Base-by-base conservation (phyloP, 2,888 invertebrate genomes). In the Muschampia plurimacula region DNA sequence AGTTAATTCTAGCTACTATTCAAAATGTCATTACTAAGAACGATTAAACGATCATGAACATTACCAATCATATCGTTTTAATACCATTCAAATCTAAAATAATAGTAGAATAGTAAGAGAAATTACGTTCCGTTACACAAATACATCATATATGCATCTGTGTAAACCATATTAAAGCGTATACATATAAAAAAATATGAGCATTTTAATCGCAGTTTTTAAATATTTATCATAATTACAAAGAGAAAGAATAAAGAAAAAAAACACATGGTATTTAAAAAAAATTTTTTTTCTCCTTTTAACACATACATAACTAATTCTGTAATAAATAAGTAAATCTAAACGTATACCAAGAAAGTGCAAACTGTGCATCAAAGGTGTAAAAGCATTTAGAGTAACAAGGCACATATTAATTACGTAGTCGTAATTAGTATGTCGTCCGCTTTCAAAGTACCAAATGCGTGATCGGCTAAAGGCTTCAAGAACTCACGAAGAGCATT, bases 401-500 rank as follows among this genome's bases (percentile, higher is more conserved):
- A 41, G 10, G 41, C 41, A 10, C 41, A 8, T 0, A 41, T 41
- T 41, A 28, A 59, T 32, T 22, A 15, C 2, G 9, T 32, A 32
- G 32, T 32, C 49, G 22, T 22, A 22, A 55, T 80, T 0, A 93
- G 79, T 49, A 93, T 87, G 67, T 92, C 93, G 65, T 92, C 91
- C 76, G 93, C 93, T 28, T 91, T 86, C 5, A 94, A 83, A 0
- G 88, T 89, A 4, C 84, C 83, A 72, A 93, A 92, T 0, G 90
- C 88, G 73, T 91, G 92, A 72, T 93, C 91, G 2, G 90, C 93
- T 1, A 93, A 81, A 0, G 94, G 94, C 76, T 91, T 92, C 62
- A 94, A 76, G 80, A 92, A 91, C 74, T 91, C 91, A 0, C 86
- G 80, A 1, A 94, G 80, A 0, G 93, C 92, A 8, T 95, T 95